Evolutionary conservation across 2,888 invertebrate genomes (phyloP).

Genomic region (Xestia rhomboidea): DNA sequence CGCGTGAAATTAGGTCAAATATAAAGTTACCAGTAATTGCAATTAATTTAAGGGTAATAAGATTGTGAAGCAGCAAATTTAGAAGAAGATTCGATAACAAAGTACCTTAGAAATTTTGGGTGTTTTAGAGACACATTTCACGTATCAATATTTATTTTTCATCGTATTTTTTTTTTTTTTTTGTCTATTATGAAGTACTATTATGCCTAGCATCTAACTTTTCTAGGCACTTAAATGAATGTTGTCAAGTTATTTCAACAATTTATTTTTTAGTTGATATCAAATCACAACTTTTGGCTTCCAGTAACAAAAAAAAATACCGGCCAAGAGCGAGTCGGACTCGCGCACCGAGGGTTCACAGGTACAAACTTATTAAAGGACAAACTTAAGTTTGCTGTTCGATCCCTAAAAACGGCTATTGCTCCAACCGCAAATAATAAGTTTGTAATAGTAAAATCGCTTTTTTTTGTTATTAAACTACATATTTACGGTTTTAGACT

Average conservation of each 20-base stretch:
- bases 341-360: no score
- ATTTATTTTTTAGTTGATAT: not conserved
- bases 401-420: no score
- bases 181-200: not conserved
- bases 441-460: no score
- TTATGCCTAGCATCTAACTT: not conserved
- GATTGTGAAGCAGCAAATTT: conserved; percentile 4
- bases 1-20: conserved; percentile 35
- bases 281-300: not conserved
- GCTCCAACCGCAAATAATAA: no score
- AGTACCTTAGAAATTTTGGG: conserved; percentile 5
- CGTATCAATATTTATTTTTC: no score
- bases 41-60: conserved; percentile 34
- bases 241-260: not conserved
- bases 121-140: not conserved
- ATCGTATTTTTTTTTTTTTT: no score
- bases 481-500: no score
- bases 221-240: not conserved
- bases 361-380: no score
- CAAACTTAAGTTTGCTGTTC: no score
- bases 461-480: no score
- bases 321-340: no score
- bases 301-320: not conserved
- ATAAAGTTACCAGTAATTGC: conserved; percentile 41
- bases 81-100: conserved; percentile 2